Percentiles rank a stretch among this genome's conserved stretches.
Conservation (phyloP, 2,797 vertebrate species). For the Sphenodon punctatus region DNA sequence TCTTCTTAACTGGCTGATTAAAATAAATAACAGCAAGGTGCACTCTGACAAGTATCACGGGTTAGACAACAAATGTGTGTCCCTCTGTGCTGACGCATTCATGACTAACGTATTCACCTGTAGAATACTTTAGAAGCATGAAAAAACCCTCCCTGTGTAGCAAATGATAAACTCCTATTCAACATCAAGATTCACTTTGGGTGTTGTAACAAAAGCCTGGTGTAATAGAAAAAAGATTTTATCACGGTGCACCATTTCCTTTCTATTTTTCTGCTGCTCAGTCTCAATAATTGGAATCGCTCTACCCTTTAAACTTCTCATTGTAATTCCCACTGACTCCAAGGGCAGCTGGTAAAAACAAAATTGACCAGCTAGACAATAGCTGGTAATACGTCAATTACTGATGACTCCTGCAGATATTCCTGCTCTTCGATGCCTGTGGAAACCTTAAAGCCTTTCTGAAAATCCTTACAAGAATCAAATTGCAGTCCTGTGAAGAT, state of each 20-base stretch:
- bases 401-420: background rate
- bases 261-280: background rate
- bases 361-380: background rate
- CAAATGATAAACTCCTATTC: background rate
- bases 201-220: background rate
- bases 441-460: background rate
- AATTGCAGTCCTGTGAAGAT: background rate
- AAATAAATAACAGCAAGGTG: background rate
- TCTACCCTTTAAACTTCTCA: background rate
- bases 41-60: background rate
- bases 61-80: conserved; percentile 26
- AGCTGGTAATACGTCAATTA: background rate
- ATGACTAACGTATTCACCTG: background rate
- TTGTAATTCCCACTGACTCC: background rate
- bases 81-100: background rate
- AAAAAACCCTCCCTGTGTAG: background rate
- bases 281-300: background rate
- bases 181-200: background rate
- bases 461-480: background rate
- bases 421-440: background rate
- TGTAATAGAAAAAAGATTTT: conserved; percentile 6
- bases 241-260: background rate
- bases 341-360: background rate
- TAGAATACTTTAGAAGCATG: background rate
- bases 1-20: conserved; percentile 30